Base-by-base conservation (phyloP, 1,140 invertebrate species). In the Parasteatoda tepidariorum region DNA sequence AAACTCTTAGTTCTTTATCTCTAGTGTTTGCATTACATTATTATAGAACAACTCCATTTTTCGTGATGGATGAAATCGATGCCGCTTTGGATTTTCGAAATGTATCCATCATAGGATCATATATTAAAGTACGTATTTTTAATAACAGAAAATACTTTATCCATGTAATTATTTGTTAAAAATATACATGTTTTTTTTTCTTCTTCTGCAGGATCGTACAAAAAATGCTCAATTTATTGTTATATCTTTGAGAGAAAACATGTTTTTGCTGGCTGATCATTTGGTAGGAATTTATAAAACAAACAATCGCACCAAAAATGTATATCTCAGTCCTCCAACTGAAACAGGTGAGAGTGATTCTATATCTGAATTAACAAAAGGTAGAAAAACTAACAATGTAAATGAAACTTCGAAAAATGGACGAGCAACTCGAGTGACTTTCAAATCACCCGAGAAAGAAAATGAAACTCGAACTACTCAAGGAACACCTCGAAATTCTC, bases 11-110 rank as follows among this genome's bases (percentile, higher is more conserved):
- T 11, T 99, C 98, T 0, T 90, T 99, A n/a, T 96, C 98, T 0
- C 89, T 99, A 2, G 97, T 99, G 0, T 99, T 99, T 91, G 98
- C 98, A 0, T 89, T 99, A 0, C 98, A 99, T 90, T 96, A 98
- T 89, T 99, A 98, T 89, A 98, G 98, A 87, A 98, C 98, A 0
- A 98, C 97, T 2, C 98, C 98, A 0, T 89, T 99, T 0, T 99
- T 99, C 88, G 97, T 93, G n/a, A 99, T 99, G 98, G 98, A 99
- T 87, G 98, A 99, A 90, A 99, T 99, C 83, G 98, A 99, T 89
- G 98, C 98, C 3, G 98, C 98, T 0, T 90, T 99, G 6, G 98
- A 99, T 89, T 99, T 98, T 86, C 98, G 98, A 88, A 99, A 99
- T 89, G 98, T 99, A 0, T 99, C 98, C 0, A 99, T 99, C 85